Evolutionary conservation across 2,113 vertebrate species (phyloP).

Genomic region (Phylloscopus whistleri): DNA sequence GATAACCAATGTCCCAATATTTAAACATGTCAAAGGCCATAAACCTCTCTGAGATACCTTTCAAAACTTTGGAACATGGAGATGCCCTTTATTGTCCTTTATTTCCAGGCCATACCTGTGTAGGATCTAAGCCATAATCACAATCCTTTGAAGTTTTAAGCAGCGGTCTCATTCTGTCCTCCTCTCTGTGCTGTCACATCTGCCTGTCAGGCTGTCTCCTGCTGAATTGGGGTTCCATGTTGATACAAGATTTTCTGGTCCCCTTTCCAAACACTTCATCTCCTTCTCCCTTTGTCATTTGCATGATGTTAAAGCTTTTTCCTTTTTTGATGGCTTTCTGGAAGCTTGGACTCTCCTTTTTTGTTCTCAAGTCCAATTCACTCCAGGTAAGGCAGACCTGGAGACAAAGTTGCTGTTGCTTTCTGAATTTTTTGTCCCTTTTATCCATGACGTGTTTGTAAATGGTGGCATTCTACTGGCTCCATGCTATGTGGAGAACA

Average conservation of each 20-base stretch:
- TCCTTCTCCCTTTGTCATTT: neutral
- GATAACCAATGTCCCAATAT: neutral
- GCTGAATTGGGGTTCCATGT: neutral
- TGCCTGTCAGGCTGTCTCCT: neutral
- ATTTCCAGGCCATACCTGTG: neutral
- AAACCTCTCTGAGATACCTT: neutral
- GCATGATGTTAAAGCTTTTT: neutral
- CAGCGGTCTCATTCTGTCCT: neutral
- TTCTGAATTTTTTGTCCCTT: neutral
- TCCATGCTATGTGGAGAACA: neutral
- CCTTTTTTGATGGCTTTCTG: neutral
- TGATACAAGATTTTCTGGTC: neutral
- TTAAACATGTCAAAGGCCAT: neutral
- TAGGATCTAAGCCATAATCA: neutral
- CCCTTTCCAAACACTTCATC: neutral
- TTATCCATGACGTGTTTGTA: neutral
- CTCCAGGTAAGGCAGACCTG: neutral
- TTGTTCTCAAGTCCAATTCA: neutral
- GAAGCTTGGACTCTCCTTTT: neutral
- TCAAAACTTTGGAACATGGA: neutral
- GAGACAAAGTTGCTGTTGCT: neutral
- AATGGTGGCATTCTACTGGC: neutral
- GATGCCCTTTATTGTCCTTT: neutral
- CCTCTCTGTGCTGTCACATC: neutral
- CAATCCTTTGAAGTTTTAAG: neutral